Evolutionary conservation across 1,140 invertebrate species (phyloP), one percentile per base, ranked within the genome.

Genomic region (Lethrus apterus): DNA sequence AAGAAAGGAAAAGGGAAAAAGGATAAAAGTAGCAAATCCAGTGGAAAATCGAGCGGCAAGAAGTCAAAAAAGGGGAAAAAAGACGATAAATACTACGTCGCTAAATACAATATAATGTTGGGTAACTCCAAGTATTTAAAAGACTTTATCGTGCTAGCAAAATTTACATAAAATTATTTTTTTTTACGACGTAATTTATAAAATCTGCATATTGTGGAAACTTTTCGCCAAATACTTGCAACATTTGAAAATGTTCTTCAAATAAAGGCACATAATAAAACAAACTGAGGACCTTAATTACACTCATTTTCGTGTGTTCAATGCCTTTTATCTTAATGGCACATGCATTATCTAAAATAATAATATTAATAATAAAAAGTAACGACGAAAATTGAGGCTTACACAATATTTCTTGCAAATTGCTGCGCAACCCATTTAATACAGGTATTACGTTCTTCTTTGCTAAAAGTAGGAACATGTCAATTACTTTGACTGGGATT

Each of bases 401-500:
- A 50, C 52, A 42, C 45, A 74, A 58, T 40, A 73, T 69, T 15
- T 49, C 36, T 15, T 56, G 41, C 8, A 72, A 50, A 48, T 71
- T 68, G 2, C 58, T 54, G 43, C 63, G 66, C 13, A 70, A 46
- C 13, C 69, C 60, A 11, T 51, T 24, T 51, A 70, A 70, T 46
- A 73, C 68, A 11, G 58, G 48, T 44, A 58, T 51, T 44, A 69
- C 70, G 44, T 67, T 68, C 21, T 62, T 62, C 24, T 66, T 61
- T 17, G 67, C 66, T 64, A 72, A 70, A 46, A 61, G 62, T 15
- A 68, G 63, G 36, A 72, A 56, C 9, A 70, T 70, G 51, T 71
- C 51, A 31, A 73, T 56, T 15, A 67, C 67, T 55, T 69, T 59
- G 5, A 52, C 34, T 36, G 63, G 63, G 36, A 74, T 50, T 30